Conservation (phyloP, 2,113 vertebrate genomes). For the Promerops cafer region DNA sequence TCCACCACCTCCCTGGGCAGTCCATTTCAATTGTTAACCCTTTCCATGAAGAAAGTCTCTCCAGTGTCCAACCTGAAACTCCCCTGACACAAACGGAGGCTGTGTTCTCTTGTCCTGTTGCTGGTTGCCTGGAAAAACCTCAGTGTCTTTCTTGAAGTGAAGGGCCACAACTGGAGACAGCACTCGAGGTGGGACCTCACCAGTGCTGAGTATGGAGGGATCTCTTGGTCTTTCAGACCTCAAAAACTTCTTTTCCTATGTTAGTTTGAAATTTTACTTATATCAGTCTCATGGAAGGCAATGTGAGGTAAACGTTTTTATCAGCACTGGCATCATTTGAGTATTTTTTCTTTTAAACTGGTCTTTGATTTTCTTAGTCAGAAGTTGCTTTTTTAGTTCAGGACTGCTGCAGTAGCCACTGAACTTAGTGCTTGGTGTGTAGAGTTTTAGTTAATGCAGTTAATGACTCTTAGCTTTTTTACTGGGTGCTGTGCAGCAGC, state of each 20-base stretch:
- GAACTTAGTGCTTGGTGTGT: neutral
- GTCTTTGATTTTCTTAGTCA: neutral
- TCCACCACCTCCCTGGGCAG: neutral
- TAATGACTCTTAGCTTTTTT: neutral
- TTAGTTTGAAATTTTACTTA: neutral
- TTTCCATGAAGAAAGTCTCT: neutral
- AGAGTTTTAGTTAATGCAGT: neutral
- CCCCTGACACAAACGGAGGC: neutral
- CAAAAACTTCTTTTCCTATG: neutral
- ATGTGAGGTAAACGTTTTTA: accelerated
- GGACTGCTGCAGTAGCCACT: neutral
- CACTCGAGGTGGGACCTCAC: neutral
- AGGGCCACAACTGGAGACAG: neutral
- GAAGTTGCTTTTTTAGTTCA: neutral
- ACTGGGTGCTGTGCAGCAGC: neutral
- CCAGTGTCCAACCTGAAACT: neutral
- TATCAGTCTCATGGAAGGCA: accelerated
- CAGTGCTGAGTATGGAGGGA: neutral
- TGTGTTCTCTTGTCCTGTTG: neutral
- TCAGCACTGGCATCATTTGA: neutral
- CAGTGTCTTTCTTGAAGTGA: neutral
- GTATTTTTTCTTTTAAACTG: neutral
- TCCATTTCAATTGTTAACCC: neutral
- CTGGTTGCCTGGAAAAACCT: neutral
- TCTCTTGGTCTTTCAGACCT: neutral